Percentiles rank a stretch among this genome's conserved stretches.
Evolutionary conservation across 2,113 vertebrate species (phyloP).

Genomic region (Callospermophilus lateralis): DNA sequence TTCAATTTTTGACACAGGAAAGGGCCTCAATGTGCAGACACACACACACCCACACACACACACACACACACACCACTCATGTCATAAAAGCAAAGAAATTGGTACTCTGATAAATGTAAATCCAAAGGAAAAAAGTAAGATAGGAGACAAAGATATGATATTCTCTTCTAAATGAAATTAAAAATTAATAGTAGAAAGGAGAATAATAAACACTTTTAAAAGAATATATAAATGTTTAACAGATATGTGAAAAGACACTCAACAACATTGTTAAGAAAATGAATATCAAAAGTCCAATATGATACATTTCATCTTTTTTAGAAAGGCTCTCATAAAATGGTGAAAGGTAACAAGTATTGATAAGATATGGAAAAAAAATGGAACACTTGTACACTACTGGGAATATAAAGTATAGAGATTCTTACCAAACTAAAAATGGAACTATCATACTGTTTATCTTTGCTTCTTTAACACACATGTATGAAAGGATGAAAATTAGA

Average conservation of each 20-base stretch:
- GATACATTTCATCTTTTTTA: not conserved
- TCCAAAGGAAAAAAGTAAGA: not conserved
- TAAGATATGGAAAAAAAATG: not conserved
- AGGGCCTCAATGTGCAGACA: not conserved
- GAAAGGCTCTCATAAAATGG: not conserved
- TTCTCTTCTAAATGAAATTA: not conserved
- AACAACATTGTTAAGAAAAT: not conserved
- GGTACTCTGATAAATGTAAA: not conserved
- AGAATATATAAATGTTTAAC: not conserved
- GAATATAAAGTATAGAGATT: not conserved
- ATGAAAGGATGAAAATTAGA: not conserved
- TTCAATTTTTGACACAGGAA: not conserved
- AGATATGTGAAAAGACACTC: not conserved
- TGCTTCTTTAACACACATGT: not conserved
- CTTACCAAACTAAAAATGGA: not conserved
- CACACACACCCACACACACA: accelerated
- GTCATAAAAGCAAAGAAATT: not conserved
- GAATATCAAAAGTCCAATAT: not conserved
- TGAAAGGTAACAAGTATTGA: not conserved
- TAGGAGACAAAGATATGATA: not conserved
- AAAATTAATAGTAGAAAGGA: not conserved
- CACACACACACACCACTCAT: accelerated
- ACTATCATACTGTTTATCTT: not conserved
- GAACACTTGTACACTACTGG: not conserved
- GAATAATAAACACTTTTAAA: not conserved